Evolutionary conservation across 2,113 vertebrate genomes (phyloP).

Genomic region (Podiceps cristatus): DNA sequence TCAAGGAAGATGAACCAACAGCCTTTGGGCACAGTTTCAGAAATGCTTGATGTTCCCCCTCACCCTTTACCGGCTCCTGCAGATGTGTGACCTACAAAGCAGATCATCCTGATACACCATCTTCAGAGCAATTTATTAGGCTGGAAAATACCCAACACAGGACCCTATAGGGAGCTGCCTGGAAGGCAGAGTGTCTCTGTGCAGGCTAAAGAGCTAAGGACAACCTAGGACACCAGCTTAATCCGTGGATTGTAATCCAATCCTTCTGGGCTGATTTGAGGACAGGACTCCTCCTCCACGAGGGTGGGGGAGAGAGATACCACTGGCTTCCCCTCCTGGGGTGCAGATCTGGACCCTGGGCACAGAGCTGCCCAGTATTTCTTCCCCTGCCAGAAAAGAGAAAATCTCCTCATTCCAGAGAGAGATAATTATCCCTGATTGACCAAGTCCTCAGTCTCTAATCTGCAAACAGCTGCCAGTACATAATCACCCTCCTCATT

Average conservation of each 20-base stretch:
- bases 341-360: not conserved
- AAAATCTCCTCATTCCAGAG: conserved; percentile 14
- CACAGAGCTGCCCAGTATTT: not conserved
- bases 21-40: not conserved
- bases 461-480: conserved; percentile 36
- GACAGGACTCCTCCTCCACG: not conserved
- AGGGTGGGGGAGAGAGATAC: not conserved
- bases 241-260: not conserved
- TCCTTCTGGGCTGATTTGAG: not conserved
- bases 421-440: conserved; percentile 16
- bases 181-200: not conserved
- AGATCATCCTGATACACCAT: not conserved
- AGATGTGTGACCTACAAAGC: not conserved
- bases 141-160: not conserved
- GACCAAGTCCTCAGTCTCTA: not conserved
- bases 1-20: not conserved
- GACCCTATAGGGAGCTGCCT: not conserved
- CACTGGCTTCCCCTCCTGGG: not conserved
- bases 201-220: not conserved
- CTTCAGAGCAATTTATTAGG: not conserved
- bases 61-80: not conserved
- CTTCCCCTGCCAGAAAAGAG: not conserved
- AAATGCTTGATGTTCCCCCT: not conserved
- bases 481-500: conserved; percentile 18
- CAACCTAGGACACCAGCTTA: not conserved